phyloP scores from a whole-genome alignment of 2,888 invertebrate genomes.

The Abscondita cerata region DNA sequence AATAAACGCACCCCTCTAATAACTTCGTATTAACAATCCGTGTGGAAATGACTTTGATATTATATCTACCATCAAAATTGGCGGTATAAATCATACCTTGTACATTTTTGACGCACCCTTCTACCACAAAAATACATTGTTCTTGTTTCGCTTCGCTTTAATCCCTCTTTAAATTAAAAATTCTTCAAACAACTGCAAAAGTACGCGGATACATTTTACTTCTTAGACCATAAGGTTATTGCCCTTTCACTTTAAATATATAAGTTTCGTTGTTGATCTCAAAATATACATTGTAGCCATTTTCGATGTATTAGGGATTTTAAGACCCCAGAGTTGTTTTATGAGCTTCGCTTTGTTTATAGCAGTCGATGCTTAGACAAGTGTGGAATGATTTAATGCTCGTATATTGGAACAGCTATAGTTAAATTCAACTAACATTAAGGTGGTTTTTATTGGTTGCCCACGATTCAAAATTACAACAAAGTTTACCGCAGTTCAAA shows the following conservation, averaged over 20 bases:
- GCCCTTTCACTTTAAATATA: slow-evolving; percentile 15
- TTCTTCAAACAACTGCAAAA: slow-evolving; percentile 15
- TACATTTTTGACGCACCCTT: slow-evolving; percentile 11
- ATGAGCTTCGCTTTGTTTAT: slow-evolving; percentile 16
- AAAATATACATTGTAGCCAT: slow-evolving; percentile 9
- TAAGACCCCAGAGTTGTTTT: slow-evolving; percentile 4
- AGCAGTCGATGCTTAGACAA: slow-evolving; percentile 15
- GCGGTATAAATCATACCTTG: slow-evolving; percentile 12
- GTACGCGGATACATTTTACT: slow-evolving; percentile 9
- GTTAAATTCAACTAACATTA: slow-evolving; percentile 31
- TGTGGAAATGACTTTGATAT: slow-evolving; percentile 21
- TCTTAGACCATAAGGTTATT: slow-evolving; percentile 22
- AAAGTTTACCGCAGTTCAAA: slow-evolving; percentile 32
- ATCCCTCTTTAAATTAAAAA: slow-evolving; percentile 4
- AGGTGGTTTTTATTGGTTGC: slow-evolving; percentile 31
- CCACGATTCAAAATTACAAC: slow-evolving; percentile 31
- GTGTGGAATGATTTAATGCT: slow-evolving; percentile 25
- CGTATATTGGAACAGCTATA: slow-evolving; percentile 13
- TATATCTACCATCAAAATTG: slow-evolving; percentile 16
- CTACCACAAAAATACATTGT: neutral
- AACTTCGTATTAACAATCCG: slow-evolving; percentile 21
- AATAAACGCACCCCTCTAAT: slow-evolving; percentile 27
- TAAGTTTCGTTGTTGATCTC: neutral
- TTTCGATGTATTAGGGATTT: slow-evolving; percentile 12
- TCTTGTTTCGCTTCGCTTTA: neutral